A percentile compares a stretch with the other conserved stretches of the same genome.
Evolutionary conservation across 2,888 invertebrate genomes (phyloP).

Genomic region (Thelaira solivaga): DNA sequence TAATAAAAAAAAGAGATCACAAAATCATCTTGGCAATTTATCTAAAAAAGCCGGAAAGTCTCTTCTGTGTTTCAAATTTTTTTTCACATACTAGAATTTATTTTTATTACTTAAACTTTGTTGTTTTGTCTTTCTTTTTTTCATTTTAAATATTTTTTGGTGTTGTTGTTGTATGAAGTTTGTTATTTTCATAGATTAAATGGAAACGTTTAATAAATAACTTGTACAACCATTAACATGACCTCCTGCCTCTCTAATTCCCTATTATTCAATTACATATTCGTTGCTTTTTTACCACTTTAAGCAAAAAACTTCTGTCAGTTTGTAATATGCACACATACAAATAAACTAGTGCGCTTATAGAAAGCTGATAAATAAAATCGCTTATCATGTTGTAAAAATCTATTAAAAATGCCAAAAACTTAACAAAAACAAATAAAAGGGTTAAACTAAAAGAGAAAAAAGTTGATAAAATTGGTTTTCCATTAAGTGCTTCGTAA

Average conservation of each 20-base stretch:
- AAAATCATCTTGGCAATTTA: slow-evolving; percentile 47
- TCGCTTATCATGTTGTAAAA: slow-evolving; percentile 36
- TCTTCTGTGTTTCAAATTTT: slow-evolving; percentile 15
- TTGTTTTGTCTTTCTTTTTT: slow-evolving; percentile 16
- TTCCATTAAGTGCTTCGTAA: too few relatives aligned
- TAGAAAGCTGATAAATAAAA: slow-evolving; percentile 26
- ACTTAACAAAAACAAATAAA: background rate
- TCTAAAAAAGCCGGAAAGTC: slow-evolving; percentile 35
- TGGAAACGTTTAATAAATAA: slow-evolving; percentile 48
- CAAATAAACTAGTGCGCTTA: background rate
- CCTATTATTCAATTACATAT: too few relatives aligned
- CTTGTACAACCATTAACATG: slow-evolving; percentile 4
- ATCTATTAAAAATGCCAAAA: slow-evolving; percentile 9
- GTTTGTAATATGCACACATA: background rate
- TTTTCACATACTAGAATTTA: slow-evolving; percentile 29
- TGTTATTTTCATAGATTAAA: too few relatives aligned
- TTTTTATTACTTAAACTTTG: slow-evolving; percentile 38
- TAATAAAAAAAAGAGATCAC: slow-evolving; percentile 24
- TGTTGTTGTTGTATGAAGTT: background rate
- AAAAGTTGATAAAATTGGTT: too few relatives aligned
- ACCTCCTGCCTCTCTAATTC: slow-evolving; percentile 30
- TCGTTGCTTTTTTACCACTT: too few relatives aligned
- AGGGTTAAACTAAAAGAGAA: background rate
- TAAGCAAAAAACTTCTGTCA: too few relatives aligned
- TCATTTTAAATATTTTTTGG: background rate